phyloP scores from a whole-genome alignment of 2,113 vertebrate genomes.

The Sphaerodactylus townsendi region DNA sequence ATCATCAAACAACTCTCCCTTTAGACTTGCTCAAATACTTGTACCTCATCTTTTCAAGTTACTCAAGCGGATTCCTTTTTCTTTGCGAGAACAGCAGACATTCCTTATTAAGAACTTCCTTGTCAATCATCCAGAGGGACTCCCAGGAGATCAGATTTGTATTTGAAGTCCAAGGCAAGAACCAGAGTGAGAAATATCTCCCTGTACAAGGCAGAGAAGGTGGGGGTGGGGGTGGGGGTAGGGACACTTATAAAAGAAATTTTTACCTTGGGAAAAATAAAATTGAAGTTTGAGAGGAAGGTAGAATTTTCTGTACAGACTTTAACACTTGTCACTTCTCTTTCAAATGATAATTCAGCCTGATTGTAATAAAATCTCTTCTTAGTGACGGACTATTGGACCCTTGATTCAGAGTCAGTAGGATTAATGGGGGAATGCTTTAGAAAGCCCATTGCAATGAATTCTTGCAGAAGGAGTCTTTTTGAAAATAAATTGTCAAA shows the following conservation, averaged over 20 bases:
- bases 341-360: background rate
- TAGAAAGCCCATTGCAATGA: background rate
- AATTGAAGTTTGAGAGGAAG: background rate
- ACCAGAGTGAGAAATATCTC: conserved; percentile 25
- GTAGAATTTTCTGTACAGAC: background rate
- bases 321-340: background rate
- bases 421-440: background rate
- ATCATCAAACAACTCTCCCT: conserved; percentile 52
- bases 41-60: conserved; percentile 59
- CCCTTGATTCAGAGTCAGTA: background rate
- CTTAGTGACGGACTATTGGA: background rate
- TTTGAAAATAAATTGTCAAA: background rate
- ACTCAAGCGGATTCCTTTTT: conserved; percentile 60
- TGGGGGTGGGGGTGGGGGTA: background rate
- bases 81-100: conserved; percentile 45
- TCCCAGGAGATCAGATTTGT: conserved; percentile 50
- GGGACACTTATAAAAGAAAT: conserved; percentile 29
- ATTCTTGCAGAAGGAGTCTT: background rate
- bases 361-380: conserved; percentile 2
- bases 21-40: conserved; percentile 56
- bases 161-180: conserved; percentile 38
- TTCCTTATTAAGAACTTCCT: conserved; percentile 55
- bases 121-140: conserved; percentile 45
- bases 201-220: background rate
- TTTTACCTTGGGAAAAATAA: background rate